phyloP scores from a whole-genome alignment of 2,797 vertebrate species.

The Acanthurus lineatus region DNA sequence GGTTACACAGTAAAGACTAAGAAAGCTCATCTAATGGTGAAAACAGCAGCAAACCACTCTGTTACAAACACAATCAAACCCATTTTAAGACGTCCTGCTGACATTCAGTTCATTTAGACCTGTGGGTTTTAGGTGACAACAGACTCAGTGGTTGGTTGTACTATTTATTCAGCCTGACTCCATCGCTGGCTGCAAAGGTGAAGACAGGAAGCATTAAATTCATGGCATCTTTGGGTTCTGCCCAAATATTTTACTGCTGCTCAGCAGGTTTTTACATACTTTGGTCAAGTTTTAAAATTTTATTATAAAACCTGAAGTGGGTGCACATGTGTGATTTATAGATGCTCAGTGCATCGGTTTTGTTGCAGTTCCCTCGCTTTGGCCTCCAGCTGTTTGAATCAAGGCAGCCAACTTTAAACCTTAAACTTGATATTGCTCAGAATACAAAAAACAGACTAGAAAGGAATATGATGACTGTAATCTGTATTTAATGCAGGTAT shows the following conservation, averaged over 20 bases:
- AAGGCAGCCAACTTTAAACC: slow-evolving; percentile 13
- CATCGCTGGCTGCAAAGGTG: not conserved
- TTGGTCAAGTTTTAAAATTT: slow-evolving; percentile 65
- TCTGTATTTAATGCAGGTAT: not conserved
- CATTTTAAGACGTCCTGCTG: not conserved
- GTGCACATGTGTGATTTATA: slow-evolving; percentile 60
- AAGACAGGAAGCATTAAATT: slow-evolving; percentile 11
- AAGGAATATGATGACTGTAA: not conserved
- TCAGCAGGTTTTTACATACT: slow-evolving; percentile 58
- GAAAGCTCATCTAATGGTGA: not conserved
- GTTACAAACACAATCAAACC: not conserved
- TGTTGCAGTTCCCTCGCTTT: slow-evolving; percentile 7
- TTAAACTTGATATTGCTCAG: slow-evolving; percentile 15
- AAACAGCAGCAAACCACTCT: slow-evolving; percentile 1
- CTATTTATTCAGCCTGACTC: slow-evolving; percentile 7
- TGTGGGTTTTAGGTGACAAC: not conserved
- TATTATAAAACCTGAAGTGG: slow-evolving; percentile 60
- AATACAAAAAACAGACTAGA: not conserved
- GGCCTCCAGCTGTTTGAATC: slow-evolving; percentile 36
- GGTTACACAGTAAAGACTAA: not conserved
- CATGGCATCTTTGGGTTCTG: slow-evolving; percentile 15
- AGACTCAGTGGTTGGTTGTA: not conserved
- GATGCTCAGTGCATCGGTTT: slow-evolving; percentile 21
- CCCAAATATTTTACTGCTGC: slow-evolving; percentile 47
- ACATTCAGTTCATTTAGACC: not conserved